Conservation (phyloP, 1,140 invertebrate species). For the Papilio polytes region DNA sequence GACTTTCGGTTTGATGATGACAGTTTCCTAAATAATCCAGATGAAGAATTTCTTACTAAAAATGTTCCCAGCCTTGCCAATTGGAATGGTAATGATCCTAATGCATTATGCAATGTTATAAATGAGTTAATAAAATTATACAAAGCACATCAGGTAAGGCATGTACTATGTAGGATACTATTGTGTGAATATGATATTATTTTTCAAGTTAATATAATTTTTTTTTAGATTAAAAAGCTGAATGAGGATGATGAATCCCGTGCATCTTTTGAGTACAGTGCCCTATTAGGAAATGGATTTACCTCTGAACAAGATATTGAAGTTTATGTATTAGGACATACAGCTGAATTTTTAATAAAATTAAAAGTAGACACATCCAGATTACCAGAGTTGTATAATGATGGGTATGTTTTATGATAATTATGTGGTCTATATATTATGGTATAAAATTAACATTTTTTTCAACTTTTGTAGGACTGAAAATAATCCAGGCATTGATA, state of each 20-base stretch:
- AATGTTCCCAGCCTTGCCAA: conserved; percentile 84
- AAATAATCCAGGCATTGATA: conserved; percentile 79
- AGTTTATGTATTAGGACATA: conserved; percentile 77
- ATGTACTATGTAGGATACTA: background rate
- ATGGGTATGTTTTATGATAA: conserved; percentile 63
- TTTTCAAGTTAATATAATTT: conserved; percentile 21
- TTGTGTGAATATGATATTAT: background rate
- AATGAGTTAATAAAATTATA: conserved; percentile 83
- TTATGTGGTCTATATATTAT: background rate
- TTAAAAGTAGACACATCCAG: conserved; percentile 76
- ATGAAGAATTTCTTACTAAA: conserved; percentile 76
- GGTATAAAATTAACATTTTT: background rate
- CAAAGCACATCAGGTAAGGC: conserved; percentile 83
- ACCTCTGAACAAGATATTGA: conserved; percentile 78
- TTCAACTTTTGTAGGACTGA: conserved; percentile 61
- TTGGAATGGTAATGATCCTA: conserved; percentile 83
- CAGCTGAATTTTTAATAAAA: conserved; percentile 79
- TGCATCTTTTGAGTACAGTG: conserved; percentile 81
- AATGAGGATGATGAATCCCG: conserved; percentile 80
- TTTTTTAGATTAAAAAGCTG: conserved; percentile 73
- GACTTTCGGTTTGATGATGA: conserved; percentile 85
- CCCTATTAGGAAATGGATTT: conserved; percentile 75
- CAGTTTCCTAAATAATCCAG: conserved; percentile 82
- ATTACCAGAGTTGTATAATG: conserved; percentile 76
- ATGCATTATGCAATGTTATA: conserved; percentile 83